Evolutionary conservation across 2,797 vertebrate species (phyloP).

Genomic region (Erpetoichthys calabaricus): DNA sequence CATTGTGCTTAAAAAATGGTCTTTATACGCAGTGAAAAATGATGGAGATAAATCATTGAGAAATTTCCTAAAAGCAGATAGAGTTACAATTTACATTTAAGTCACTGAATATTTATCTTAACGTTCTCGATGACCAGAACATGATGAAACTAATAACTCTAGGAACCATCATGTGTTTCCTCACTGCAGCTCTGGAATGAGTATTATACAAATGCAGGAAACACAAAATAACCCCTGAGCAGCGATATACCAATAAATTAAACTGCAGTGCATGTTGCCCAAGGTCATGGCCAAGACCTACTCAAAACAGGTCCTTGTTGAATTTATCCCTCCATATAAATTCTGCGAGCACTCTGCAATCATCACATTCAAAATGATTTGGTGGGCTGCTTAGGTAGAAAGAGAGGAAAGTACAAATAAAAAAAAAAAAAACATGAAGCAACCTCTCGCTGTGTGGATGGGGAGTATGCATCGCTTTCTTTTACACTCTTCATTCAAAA

Average conservation of each 20-base stretch:
- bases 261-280: slow-evolving; percentile 27
- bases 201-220: slow-evolving; percentile 2
- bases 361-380: slow-evolving; percentile 10
- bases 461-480: no score
- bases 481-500: no score
- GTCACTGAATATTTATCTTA: not conserved
- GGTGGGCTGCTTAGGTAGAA: not conserved
- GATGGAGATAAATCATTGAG: not conserved
- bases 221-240: slow-evolving; percentile 7
- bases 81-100: not conserved
- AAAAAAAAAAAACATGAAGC: no score
- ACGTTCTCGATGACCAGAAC: not conserved
- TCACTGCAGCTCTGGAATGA: not conserved
- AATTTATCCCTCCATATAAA: slow-evolving; percentile 22
- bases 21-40: not conserved
- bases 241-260: slow-evolving; percentile 19
- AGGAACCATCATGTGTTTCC: slow-evolving; percentile 1
- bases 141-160: not conserved
- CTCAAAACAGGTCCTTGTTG: slow-evolving; percentile 32
- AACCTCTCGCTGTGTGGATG: no score
- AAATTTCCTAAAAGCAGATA: not conserved
- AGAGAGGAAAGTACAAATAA: no score
- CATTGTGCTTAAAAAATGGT: not conserved
- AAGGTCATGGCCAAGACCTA: slow-evolving; percentile 33
- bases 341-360: slow-evolving; percentile 8